Evolutionary conservation across 1,140 invertebrate genomes (phyloP), one percentile per base, ranked within the genome.

Genomic region (Papilio polyxenes): DNA sequence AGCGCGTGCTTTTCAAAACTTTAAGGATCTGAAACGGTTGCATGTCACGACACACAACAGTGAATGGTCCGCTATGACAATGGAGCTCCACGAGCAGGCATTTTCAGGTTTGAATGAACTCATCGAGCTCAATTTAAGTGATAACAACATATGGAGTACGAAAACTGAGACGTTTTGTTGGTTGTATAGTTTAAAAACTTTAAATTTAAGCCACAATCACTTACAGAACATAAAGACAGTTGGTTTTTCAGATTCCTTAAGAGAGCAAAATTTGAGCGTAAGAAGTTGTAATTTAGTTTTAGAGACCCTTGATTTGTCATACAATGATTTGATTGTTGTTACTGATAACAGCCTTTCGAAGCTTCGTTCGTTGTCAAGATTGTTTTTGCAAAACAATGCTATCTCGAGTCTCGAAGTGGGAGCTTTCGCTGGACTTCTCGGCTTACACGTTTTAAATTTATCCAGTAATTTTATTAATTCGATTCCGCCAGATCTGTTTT

Each of bases 101-200:
- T 96, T 98, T 79, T 92, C 95, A 15, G 96, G 97, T 10, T 93
- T 98, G 80, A 95, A 95, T 65, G 95, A 97, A 87, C 94, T 98
- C 49, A 95, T 96, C 82, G 94, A 95, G 83, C 94, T 98, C 82
- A 96, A 98, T 94, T 93, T 98, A 11, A 96, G 96, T 80, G 96
- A 97, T 86, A 98, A 98, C 93, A 97, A 98, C 88, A 96, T 98
- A 69, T 97, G 97, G 96, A 97, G 95, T 31, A 93, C 97, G 62
- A 97, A 97, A 62, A 92, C 95, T 11, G 96, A 97, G 59, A 94
- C 97, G 7, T 96, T 98, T 87, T 98, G 97, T 91, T 96, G 96
- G 3, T 94, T 98, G 72, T 95, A 95, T 83, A 96, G 95, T 88
- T 95, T 98, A 62, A 95, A 95, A 81, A 95, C 93, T 78, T 94